These are phyloP conservation scores for Sarcoramphus papa DNA, from an alignment of 2,797 vertebrate genomes.

Conservation along the genomic window DNA sequence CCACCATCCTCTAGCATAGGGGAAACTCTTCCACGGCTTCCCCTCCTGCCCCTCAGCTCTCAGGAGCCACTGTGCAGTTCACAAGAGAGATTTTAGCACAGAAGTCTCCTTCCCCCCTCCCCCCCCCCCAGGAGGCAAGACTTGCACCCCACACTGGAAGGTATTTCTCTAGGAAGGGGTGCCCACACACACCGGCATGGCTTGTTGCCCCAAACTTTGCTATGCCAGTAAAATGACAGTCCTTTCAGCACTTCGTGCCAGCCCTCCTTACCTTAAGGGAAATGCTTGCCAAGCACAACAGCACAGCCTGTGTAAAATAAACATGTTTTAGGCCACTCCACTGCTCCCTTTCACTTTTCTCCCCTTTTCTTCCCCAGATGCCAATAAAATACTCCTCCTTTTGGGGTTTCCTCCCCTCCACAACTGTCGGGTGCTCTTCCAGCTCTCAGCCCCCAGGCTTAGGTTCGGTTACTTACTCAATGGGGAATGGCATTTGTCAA, in stretches of 20 bases:
- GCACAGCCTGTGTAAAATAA: neutral
- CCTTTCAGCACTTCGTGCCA: neutral
- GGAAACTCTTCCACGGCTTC: neutral
- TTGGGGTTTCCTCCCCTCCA: neutral
- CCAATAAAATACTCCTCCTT: neutral
- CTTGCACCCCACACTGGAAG: neutral
- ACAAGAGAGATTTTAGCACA: neutral
- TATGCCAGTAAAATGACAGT: neutral
- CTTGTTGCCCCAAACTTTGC: neutral
- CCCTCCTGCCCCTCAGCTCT: neutral
- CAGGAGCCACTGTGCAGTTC: neutral
- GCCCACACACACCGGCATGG: accelerated
- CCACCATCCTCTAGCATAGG: accelerated
- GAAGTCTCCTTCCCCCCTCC: neutral
- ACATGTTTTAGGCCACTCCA: neutral
- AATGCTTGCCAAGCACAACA: neutral
- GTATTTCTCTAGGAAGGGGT: neutral
- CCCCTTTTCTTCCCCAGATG: neutral
- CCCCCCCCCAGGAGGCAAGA: too few species aligned
- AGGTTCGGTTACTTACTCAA: neutral
- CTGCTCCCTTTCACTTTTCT: neutral
- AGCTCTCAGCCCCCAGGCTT: neutral
- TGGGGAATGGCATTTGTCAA: neutral
- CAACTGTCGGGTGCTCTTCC: neutral
- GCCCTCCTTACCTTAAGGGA: neutral